Base-by-base conservation (phyloP, 2,113 vertebrate species). In the Gila orcuttii region DNA sequence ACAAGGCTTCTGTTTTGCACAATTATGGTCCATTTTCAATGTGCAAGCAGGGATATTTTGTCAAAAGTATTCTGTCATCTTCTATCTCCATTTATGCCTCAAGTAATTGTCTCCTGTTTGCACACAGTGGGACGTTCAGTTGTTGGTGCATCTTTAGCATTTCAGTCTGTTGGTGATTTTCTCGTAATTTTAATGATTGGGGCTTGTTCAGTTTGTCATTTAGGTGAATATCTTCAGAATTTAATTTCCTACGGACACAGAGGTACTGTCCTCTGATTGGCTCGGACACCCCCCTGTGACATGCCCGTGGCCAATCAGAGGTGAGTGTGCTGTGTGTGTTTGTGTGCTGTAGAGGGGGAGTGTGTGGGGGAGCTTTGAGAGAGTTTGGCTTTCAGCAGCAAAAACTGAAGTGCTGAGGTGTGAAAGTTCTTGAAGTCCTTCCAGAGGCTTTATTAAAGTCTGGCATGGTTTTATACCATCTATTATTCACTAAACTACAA, bases 231-330 rank as follows among this genome's bases (percentile, higher is more conserved):
- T 88, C 90, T 86, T 85, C 91, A 91, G 92, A 93, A 88, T 92
- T 91, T 89, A 90, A 90, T 89, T 92, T 93, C 71, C 73, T 68
- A 90, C 88, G 93, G 94, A 94, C 93, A 93, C 93, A 91, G 93
- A 93, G 93, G 91, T 94, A 92, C 94, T 94, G 93, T 94, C 94
- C 94, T 95, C 94, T 95, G 94, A 95, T 95, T 94, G 94, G 94
- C 93, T 94, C 92, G 93, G 94, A 94, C 93, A 93, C 84, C 91
- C 93, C 91, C 92, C 92, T 93, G 93, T 95, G 94, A 94, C 94
- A 95, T 95, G 94, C 94, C 94, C 92, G 94, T 95, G 94, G 94
- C 94, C 94, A 95, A 95, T 95, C 94, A 94, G 93, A 95, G 94
- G 94, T 95, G 92, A 94, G 94, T 94, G 93, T 91, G 91, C 87